These are phyloP conservation scores for Bombus haemorrhoidalis DNA, from an alignment of 1,140 invertebrate genomes.

Conservation along the genomic window DNA sequence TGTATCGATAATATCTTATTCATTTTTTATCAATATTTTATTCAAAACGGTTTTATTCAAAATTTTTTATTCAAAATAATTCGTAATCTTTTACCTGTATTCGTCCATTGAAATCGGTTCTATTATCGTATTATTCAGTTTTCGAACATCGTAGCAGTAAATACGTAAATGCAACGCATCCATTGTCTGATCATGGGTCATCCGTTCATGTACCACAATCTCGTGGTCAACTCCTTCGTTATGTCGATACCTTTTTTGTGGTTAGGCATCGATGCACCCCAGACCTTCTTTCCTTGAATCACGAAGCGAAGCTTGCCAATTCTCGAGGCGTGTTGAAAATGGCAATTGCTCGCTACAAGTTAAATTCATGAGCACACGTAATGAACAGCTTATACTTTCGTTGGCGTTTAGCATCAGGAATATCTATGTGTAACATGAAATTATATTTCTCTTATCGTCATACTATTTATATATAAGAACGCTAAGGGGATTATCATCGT, in stretches of 20 bases:
- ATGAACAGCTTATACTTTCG: neutral
- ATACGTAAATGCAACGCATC: neutral
- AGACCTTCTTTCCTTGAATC: conserved; percentile 45
- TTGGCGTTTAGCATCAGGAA: neutral
- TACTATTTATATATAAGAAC: neutral
- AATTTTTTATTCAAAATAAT: too few species aligned
- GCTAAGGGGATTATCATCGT: neutral
- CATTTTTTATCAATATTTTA: too few species aligned
- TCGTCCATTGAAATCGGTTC: neutral
- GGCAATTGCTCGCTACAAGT: neutral
- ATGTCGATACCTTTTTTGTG: conserved; percentile 17
- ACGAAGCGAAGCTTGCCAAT: conserved; percentile 25
- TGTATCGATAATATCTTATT: neutral
- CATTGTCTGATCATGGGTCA: conserved; percentile 25
- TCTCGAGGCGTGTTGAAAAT: neutral
- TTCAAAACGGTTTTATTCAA: too few species aligned
- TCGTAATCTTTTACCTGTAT: neutral
- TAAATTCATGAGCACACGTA: neutral
- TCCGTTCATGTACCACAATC: conserved; percentile 44
- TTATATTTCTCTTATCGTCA: neutral
- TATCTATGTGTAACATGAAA: neutral
- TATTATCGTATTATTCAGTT: neutral
- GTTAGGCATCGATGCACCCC: conserved; percentile 36
- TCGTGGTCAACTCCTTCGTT: conserved; percentile 36
- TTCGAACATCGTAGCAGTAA: neutral